phyloP scores from a whole-genome alignment of 2,113 vertebrate genomes.

The Cygnus buccinator region DNA sequence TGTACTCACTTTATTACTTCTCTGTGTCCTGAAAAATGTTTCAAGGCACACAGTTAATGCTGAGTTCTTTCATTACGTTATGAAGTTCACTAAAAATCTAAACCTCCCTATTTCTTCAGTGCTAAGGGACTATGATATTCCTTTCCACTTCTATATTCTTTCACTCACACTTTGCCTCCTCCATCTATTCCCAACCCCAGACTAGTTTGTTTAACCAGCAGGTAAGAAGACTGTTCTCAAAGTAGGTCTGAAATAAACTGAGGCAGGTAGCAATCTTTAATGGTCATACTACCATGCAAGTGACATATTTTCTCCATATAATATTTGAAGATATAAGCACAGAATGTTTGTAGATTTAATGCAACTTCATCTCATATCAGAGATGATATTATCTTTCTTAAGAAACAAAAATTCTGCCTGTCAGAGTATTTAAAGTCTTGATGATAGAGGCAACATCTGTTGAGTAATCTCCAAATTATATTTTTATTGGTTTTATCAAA shows the following conservation, averaged over 20 bases:
- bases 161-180: neutral
- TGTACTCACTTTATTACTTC: neutral
- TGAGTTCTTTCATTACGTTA: neutral
- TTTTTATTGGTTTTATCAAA: neutral
- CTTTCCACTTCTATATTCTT: neutral
- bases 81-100: neutral
- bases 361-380: neutral
- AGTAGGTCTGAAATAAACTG: neutral
- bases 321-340: neutral
- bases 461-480: neutral
- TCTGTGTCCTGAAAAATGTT: neutral
- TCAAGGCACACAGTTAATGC: neutral
- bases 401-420: neutral
- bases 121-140: neutral
- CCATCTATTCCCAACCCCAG: fast-evolving
- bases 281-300: neutral
- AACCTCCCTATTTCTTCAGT: neutral
- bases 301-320: neutral
- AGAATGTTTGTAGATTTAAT: neutral
- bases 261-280: neutral
- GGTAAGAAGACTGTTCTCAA: neutral
- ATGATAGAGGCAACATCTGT: neutral
- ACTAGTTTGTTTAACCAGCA: neutral
- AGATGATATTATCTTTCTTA: neutral
- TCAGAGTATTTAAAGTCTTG: neutral